phyloP scores from a whole-genome alignment of 2,797 vertebrate genomes.

The Artibeus jamaicensis region DNA sequence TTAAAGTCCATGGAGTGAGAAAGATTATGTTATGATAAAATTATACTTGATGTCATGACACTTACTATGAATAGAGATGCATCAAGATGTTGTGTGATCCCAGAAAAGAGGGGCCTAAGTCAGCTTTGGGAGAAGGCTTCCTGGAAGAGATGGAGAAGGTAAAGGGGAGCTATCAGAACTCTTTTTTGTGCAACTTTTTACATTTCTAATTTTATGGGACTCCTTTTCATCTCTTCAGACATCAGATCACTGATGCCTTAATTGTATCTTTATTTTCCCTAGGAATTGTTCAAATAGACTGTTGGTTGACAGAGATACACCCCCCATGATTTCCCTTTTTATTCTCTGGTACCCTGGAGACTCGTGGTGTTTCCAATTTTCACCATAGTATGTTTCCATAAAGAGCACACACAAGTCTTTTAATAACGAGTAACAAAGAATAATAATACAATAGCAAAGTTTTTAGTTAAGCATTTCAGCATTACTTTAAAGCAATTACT shows the following conservation, averaged over 20 bases:
- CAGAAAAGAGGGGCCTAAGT: not conserved
- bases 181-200: not conserved
- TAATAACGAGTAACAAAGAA: constrained; percentile 24
- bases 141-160: not conserved
- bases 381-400: not conserved
- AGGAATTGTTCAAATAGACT: not conserved
- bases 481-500: constrained; percentile 52
- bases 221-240: not conserved
- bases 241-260: not conserved
- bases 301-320: not conserved
- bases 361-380: not conserved
- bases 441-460: not conserved
- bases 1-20: not conserved
- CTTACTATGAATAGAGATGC: not conserved
- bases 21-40: not conserved
- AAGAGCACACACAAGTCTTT: not conserved
- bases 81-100: not conserved
- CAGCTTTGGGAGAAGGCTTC: not conserved
- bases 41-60: not conserved
- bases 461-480: constrained; percentile 49
- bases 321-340: not conserved
- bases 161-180: not conserved
- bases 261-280: not conserved
- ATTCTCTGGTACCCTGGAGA: not conserved
- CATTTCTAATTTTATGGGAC: not conserved